These are phyloP conservation scores for Pyrrhura leucotis DNA, from an alignment of 2,797 vertebrate genomes.

Conservation along the genomic window DNA sequence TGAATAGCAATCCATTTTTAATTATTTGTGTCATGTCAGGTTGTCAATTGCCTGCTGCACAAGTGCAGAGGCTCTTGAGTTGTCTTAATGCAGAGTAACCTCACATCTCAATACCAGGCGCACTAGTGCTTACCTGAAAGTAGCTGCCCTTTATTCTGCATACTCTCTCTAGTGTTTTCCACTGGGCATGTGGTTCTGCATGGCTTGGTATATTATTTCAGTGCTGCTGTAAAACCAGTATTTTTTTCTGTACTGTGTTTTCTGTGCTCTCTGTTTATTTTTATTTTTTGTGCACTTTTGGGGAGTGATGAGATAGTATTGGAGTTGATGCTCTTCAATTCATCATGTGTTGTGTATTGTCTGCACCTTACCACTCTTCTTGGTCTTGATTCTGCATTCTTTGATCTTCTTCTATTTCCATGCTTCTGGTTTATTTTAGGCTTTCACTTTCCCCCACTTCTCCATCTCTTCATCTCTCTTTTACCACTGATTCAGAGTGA, in stretches of 20 bases:
- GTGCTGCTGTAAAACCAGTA: not conserved
- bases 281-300: not conserved
- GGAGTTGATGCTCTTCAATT: not conserved
- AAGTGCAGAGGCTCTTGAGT: not conserved
- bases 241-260: not conserved
- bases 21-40: slow-evolving; percentile 28
- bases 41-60: not conserved
- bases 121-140: not conserved
- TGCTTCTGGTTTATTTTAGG: not conserved
- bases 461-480: not conserved
- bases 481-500: not conserved
- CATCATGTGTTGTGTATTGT: not conserved
- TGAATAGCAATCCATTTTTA: slow-evolving; percentile 16
- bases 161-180: not conserved
- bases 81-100: not conserved
- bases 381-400: not conserved
- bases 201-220: not conserved
- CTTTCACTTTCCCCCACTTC: not conserved
- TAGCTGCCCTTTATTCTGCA: not conserved
- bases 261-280: not conserved
- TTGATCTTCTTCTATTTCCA: not conserved
- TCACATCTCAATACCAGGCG: accelerated
- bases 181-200: not conserved
- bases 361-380: not conserved
- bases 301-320: not conserved